Conservation (phyloP, 1,140 invertebrate genomes). For the Drosophila repleta region DNA sequence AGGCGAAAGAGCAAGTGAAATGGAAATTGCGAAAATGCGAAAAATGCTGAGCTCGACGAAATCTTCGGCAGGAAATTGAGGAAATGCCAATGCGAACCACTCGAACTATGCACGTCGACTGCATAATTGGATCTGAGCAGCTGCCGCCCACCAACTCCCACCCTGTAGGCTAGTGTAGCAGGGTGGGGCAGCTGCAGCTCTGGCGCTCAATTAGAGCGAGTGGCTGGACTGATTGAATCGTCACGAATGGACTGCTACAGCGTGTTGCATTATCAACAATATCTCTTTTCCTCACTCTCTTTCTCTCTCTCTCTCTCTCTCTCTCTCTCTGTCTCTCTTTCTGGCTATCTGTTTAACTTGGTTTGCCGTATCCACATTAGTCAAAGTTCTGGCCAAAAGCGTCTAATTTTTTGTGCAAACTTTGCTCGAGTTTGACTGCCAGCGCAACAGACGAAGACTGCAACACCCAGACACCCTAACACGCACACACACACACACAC, state of each 20-base stretch:
- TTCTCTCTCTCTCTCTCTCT: neutral
- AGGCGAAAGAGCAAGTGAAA: slow-evolving; percentile 25
- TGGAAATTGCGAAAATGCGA: slow-evolving; percentile 37
- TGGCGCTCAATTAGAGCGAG: slow-evolving; percentile 52
- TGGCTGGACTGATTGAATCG: slow-evolving; percentile 55
- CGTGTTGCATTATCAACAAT: slow-evolving; percentile 49
- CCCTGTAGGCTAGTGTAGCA: too few relatives aligned
- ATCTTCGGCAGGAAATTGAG: slow-evolving; percentile 32
- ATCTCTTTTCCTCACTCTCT: slow-evolving; percentile 7
- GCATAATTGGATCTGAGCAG: slow-evolving; percentile 65
- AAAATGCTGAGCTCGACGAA: slow-evolving; percentile 52
- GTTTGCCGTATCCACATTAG: slow-evolving; percentile 26
- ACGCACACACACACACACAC: slow-evolving; percentile 1
- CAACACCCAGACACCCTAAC: neutral
- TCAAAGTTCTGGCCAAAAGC: slow-evolving; percentile 39
- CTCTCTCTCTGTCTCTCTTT: neutral
- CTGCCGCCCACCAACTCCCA: too few relatives aligned
- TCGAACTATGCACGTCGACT: slow-evolving; percentile 43
- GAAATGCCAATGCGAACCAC: slow-evolving; percentile 42
- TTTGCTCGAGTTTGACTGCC: slow-evolving; percentile 45
- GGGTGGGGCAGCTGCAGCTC: slow-evolving; percentile 23
- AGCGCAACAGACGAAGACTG: slow-evolving; percentile 3
- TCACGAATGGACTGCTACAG: slow-evolving; percentile 15
- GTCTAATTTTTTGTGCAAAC: slow-evolving; percentile 61
- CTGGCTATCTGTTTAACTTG: neutral